phyloP scores from a whole-genome alignment of 2,888 invertebrate species.

The Acanthosoma haemorrhoidale region DNA sequence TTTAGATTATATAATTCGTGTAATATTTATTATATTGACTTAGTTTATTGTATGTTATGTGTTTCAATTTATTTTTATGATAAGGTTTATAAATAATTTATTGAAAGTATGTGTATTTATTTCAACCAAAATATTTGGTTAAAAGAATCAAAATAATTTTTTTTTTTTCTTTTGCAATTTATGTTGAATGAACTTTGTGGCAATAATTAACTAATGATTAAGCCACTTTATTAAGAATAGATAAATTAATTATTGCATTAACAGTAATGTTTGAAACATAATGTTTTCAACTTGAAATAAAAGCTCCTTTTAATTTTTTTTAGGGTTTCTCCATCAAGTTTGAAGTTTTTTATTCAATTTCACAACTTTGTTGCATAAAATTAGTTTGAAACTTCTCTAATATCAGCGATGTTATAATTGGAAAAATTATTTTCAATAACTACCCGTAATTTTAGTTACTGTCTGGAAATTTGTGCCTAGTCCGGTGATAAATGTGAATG shows the following conservation, averaged over 20 bases:
- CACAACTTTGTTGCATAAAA: too few species aligned
- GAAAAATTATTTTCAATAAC: too few species aligned
- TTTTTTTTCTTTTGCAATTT: too few species aligned
- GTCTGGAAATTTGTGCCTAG: too few species aligned
- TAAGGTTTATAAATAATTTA: background rate
- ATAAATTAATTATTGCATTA: background rate
- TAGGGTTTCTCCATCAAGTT: too few species aligned
- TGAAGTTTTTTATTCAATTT: too few species aligned
- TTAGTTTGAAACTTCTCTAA: too few species aligned
- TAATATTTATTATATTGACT: background rate
- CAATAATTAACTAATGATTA: background rate
- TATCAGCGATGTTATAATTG: too few species aligned
- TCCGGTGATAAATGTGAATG: too few species aligned
- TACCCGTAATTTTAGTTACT: too few species aligned
- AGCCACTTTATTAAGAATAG: background rate
- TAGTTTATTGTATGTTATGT: slow-evolving; percentile 4
- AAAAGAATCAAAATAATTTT: background rate
- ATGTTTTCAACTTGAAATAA: too few species aligned
- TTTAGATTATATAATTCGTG: background rate
- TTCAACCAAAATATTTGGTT: background rate
- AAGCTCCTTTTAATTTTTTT: background rate
- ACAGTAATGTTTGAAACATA: too few species aligned
- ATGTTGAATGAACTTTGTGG: background rate
- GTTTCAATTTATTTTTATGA: background rate
- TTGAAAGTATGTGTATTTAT: background rate